A percentile compares a stretch with the other conserved stretches of the same genome.
Evolutionary conservation across 1,140 invertebrate genomes (phyloP).

Genomic region (Euwallacea similis): DNA sequence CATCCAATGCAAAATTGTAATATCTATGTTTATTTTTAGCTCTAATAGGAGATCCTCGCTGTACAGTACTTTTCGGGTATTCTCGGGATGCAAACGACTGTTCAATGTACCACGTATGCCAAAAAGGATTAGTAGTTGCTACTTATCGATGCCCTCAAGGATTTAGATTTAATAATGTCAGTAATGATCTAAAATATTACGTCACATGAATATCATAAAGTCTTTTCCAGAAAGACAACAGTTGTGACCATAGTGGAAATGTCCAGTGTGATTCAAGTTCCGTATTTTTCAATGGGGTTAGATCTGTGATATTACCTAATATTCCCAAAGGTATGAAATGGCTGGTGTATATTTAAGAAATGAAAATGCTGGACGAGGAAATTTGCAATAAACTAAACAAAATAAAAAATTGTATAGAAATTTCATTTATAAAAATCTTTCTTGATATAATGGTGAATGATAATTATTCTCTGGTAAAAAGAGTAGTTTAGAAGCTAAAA

Average conservation of each 20-base stretch:
- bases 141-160: slow-evolving; percentile 37
- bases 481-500: too few species aligned
- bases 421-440: background rate
- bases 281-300: background rate
- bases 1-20: background rate
- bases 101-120: slow-evolving; percentile 33
- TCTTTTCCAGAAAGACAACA: background rate
- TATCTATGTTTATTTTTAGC: background rate
- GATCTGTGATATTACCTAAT: background rate
- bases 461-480: too few species aligned
- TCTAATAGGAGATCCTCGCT: slow-evolving; percentile 1
- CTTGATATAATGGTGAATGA: too few species aligned
- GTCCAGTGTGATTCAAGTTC: background rate
- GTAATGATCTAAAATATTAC: background rate
- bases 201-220: background rate
- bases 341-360: too few species aligned
- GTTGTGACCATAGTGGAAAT: background rate
- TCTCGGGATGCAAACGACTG: slow-evolving; percentile 22
- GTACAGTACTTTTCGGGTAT: background rate
- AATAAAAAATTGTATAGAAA: background rate
- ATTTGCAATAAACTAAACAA: too few species aligned
- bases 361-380: too few species aligned
- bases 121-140: slow-evolving; percentile 35
- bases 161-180: slow-evolving; percentile 40
- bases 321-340: background rate